Evolutionary conservation across 2,888 invertebrate genomes (phyloP), one percentile per base, ranked within the genome.

Genomic region (Chloroclysta siterata): DNA sequence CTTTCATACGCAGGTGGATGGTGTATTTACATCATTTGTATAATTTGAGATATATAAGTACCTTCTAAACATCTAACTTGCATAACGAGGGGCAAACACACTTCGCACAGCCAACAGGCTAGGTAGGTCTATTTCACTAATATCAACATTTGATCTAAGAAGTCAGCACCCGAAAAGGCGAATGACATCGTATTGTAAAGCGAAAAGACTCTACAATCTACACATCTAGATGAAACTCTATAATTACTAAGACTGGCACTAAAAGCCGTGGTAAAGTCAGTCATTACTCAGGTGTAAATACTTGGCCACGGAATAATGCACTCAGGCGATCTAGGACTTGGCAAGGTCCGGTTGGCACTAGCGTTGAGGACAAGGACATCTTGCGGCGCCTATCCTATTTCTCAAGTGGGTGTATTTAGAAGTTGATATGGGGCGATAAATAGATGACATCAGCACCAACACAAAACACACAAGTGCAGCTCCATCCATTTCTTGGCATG

Each of bases 311-410:
- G 58, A 57, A 62, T 64, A 63, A 53, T 59, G 42, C 41, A 48
- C 15, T 52, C 53, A 60, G 63, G 51, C 42, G 56, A 17, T 42
- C 51, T 55, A 57, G 50, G 53, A 56, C 51, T 53, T 55, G 7
- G 36, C 53, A 66, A 85, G 84, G 79, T 82, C 81, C 80, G 80
- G 76, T 72, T 77, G 67, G 70, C 72, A 75, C 68, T 71, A 71
- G 71, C 73, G 71, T 77, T 76, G 78, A 77, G 79, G 81, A 72
- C 85, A 85, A 86, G 85, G 84, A 72, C 73, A 69, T 59, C 60
- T 66, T 59, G 75, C 74, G 74, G 72, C 75, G 74, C 60, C 58
- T 65, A 65, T 65, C 56, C 56, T 65, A 65, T 60, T 65, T 53
- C 64, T 64, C 53, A 39, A 15, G 48, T 48, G 39, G 53, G 44